Conservation (phyloP, 2,888 invertebrate genomes). For the Trichogramma dendrolimi region DNA sequence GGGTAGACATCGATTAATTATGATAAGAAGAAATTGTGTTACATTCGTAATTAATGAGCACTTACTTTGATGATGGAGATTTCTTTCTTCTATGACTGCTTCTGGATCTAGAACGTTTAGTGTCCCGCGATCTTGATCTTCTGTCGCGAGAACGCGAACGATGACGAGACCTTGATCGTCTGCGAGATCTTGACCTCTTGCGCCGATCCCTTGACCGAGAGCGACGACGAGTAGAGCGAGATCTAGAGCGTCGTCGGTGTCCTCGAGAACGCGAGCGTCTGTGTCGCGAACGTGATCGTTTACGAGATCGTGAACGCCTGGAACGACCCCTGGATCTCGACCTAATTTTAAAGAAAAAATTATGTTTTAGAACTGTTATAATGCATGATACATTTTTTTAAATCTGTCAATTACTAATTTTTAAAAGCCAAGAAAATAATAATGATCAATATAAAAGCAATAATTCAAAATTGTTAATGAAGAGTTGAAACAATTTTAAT, state of each 20-base stretch:
- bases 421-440: too few relatives aligned
- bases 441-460: too few relatives aligned
- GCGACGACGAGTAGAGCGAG: constrained; percentile 47
- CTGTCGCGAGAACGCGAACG: constrained; percentile 53
- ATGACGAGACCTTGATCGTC: constrained; percentile 45
- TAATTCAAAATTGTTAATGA: too few relatives aligned
- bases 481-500: constrained; percentile 34
- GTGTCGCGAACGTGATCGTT: constrained; percentile 50
- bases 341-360: constrained; percentile 47
- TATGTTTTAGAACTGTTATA: background rate
- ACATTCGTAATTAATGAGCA: too few relatives aligned
- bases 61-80: constrained; percentile 32
- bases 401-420: too few relatives aligned
- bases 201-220: constrained; percentile 48
- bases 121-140: constrained; percentile 45
- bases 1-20: background rate
- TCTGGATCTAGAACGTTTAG: constrained; percentile 48
- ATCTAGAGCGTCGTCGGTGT: constrained; percentile 58
- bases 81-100: constrained; percentile 47
- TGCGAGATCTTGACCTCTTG: constrained; percentile 45
- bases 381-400: too few relatives aligned
- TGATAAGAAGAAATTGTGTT: too few relatives aligned
- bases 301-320: constrained; percentile 45
- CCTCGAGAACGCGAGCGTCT: constrained; percentile 57
- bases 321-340: constrained; percentile 60